Percentiles rank a stretch among this genome's conserved stretches.
These are phyloP conservation scores for Campylorhamphus procurvoides DNA, from an alignment of 2,113 vertebrate species.

Conservation along the genomic window DNA sequence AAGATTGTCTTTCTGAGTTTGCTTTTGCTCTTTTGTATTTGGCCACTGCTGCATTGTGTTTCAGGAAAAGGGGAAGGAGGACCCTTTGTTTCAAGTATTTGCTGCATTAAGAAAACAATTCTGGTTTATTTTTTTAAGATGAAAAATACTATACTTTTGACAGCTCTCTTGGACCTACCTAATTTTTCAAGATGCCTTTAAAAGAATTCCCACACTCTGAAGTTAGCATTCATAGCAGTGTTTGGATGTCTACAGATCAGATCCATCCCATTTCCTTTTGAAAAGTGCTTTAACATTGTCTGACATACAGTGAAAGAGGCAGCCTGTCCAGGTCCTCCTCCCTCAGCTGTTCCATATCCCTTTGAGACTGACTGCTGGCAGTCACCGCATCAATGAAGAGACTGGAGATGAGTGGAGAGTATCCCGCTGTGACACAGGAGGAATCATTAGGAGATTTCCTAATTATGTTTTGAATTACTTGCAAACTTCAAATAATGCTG, in stretches of 20 bases:
- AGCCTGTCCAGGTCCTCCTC: not conserved
- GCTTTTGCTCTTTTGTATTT: not conserved
- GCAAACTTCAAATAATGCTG: slow-evolving; percentile 9
- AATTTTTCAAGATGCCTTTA: not conserved
- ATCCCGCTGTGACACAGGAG: not conserved
- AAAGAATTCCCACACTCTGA: not conserved
- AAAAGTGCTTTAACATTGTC: not conserved
- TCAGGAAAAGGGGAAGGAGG: not conserved
- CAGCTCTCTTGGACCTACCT: not conserved
- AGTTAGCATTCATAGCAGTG: not conserved
- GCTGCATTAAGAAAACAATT: not conserved
- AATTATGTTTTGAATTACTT: slow-evolving; percentile 34
- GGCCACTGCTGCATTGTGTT: not conserved
- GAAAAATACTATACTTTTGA: not conserved
- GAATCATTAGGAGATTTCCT: slow-evolving; percentile 34
- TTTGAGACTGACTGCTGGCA: slow-evolving; percentile 5
- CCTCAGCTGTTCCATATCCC: not conserved
- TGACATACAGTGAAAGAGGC: not conserved
- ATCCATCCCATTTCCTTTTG: not conserved
- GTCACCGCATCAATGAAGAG: not conserved
- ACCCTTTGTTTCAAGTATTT: not conserved
- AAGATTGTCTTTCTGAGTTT: not conserved
- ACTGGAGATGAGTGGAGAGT: not conserved
- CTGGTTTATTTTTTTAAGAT: not conserved
- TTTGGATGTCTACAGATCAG: not conserved